These are phyloP conservation scores for Ormyrus rosae DNA, from an alignment of 2,888 invertebrate genomes.

Conservation along the genomic window DNA sequence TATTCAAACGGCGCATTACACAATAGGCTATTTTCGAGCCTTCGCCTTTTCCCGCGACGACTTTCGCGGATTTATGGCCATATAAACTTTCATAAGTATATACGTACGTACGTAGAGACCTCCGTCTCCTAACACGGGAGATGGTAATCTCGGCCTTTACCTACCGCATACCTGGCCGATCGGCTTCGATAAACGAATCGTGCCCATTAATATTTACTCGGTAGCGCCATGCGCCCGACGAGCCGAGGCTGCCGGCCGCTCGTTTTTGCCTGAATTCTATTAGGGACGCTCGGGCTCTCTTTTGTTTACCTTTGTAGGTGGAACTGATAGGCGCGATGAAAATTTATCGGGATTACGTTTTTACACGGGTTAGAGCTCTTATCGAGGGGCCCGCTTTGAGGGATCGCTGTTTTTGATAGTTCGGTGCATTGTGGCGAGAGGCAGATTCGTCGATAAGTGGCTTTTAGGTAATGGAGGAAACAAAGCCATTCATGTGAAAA, in stretches of 20 bases:
- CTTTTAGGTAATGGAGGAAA: no score
- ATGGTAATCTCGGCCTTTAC: slow-evolving; percentile 46
- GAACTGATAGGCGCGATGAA: slow-evolving; percentile 4
- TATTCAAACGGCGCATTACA: slow-evolving; percentile 44
- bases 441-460: no score
- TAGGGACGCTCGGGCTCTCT: background rate
- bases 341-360: background rate
- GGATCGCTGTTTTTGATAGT: no score
- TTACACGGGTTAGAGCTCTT: no score
- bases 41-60: slow-evolving; percentile 29
- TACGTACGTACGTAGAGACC: background rate
- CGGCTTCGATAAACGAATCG: slow-evolving; percentile 52
- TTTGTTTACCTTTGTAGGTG: no score
- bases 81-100: slow-evolving; percentile 49
- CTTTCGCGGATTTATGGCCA: slow-evolving; percentile 50
- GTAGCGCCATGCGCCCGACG: slow-evolving; percentile 38
- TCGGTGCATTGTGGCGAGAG: no score
- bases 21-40: slow-evolving; percentile 50
- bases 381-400: no score
- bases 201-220: slow-evolving; percentile 57
- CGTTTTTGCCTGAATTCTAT: slow-evolving; percentile 44
- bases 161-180: slow-evolving; percentile 53
- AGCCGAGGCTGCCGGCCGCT: background rate
- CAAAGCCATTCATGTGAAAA: no score
- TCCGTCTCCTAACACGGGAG: background rate